phyloP scores from a whole-genome alignment of 1,140 invertebrate genomes.

The Dendroctonus ponderosae region DNA sequence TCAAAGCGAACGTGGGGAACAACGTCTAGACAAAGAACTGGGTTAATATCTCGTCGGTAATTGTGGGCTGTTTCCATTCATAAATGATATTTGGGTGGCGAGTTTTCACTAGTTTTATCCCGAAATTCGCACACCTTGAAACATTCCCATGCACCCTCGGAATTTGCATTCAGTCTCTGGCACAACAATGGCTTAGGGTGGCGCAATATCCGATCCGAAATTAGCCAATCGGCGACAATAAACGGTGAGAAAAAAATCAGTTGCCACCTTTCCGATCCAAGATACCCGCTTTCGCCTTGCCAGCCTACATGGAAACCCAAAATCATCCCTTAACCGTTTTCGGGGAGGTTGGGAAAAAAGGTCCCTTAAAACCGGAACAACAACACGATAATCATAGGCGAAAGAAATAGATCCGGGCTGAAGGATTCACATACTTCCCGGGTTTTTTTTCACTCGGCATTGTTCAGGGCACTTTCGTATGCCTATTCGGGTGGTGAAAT shows the following conservation, averaged over 20 bases:
- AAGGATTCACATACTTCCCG: slow-evolving; percentile 9
- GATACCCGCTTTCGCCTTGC: slow-evolving; percentile 10
- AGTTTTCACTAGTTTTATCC: background rate
- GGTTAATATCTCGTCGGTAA: slow-evolving; percentile 25
- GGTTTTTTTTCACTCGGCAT: slow-evolving; percentile 1
- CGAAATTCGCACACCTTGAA: background rate
- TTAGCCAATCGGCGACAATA: background rate
- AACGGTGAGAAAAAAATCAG: slow-evolving; percentile 21
- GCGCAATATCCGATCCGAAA: background rate
- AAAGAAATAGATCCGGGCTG: slow-evolving; percentile 27
- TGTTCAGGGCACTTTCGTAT: slow-evolving; percentile 3
- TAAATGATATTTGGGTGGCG: slow-evolving; percentile 9
- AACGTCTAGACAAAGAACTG: slow-evolving; percentile 27
- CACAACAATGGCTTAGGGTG: too few species aligned
- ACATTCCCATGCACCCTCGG: slow-evolving; percentile 7
- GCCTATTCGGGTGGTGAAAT: slow-evolving; percentile 8
- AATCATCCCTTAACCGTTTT: slow-evolving; percentile 30
- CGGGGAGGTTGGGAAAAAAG: slow-evolving; percentile 13
- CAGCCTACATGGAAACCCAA: slow-evolving; percentile 23
- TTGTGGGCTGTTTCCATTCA: slow-evolving; percentile 26
- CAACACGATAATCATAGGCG: slow-evolving; percentile 16
- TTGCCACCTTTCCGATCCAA: slow-evolving; percentile 13
- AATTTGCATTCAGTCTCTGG: background rate
- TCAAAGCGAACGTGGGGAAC: slow-evolving; percentile 20
- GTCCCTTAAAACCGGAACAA: slow-evolving; percentile 24